Percentiles rank a stretch among this genome's conserved stretches.
phyloP scores from a whole-genome alignment of 37 sponge, comb jelly and placozoan species.

The Spongilla lacustris region DNA sequence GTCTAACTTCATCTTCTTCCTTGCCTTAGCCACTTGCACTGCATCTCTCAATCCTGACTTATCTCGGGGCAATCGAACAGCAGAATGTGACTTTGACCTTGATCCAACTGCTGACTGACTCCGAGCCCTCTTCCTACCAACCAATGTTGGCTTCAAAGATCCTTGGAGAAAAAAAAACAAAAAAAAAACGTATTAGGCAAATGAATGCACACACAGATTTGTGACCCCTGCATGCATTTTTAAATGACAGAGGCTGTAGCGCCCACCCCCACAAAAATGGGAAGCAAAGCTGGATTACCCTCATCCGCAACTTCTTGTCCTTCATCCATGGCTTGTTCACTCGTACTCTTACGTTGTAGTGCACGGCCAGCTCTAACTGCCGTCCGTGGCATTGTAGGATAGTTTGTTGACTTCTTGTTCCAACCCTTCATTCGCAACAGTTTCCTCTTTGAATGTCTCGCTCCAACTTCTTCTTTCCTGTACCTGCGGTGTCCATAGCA shows the following conservation, averaged over 20 bases:
- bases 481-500: constrained; percentile 37
- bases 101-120: constrained; percentile 17
- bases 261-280: too few relatives aligned
- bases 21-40: constrained; percentile 53
- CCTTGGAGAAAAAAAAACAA: neutral
- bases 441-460: constrained; percentile 79
- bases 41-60: constrained; percentile 72
- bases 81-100: constrained; percentile 6
- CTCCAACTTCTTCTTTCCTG: constrained; percentile 60
- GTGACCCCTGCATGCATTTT: too few relatives aligned
- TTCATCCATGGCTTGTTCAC: constrained; percentile 42
- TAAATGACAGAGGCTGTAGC: too few relatives aligned
- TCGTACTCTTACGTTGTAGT: constrained; percentile 8
- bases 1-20: constrained; percentile 68
- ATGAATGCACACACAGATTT: neutral
- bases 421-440: constrained; percentile 65
- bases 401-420: constrained; percentile 68
- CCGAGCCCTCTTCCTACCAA: constrained; percentile 41
- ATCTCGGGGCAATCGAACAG: constrained; percentile 48
- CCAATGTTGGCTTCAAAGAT: neutral
- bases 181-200: neutral
- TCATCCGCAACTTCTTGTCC: constrained; percentile 3
- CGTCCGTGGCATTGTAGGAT: constrained; percentile 73
- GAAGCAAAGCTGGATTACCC: too few relatives aligned
- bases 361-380: constrained; percentile 25